These are phyloP conservation scores for Illadopsis cleaveri DNA, from an alignment of 2,113 vertebrate species.

Conservation along the genomic window DNA sequence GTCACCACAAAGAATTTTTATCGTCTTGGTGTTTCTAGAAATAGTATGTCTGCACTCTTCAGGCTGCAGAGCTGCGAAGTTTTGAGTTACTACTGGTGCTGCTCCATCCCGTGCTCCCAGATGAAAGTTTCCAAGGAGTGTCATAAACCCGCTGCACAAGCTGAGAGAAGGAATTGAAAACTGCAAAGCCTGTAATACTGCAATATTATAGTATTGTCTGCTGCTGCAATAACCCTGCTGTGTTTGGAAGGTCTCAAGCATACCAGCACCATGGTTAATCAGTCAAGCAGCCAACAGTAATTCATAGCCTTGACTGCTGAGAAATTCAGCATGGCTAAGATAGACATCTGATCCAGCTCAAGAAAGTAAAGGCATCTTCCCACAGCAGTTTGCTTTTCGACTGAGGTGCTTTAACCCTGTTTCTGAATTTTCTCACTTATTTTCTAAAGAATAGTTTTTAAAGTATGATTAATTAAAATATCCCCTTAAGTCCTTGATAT, in stretches of 20 bases:
- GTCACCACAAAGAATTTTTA: background rate
- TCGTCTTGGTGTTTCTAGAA: background rate
- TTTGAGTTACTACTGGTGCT: background rate
- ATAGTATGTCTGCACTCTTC: background rate
- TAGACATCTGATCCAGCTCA: background rate
- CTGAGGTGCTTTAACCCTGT: background rate
- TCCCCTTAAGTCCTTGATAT: background rate
- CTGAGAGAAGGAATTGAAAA: background rate
- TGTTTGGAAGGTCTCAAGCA: constrained; percentile 22
- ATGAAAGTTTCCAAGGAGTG: background rate
- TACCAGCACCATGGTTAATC: constrained; percentile 28
- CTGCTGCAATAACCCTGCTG: constrained; percentile 19
- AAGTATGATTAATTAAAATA: background rate
- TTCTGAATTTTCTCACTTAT: background rate
- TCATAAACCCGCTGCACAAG: background rate
- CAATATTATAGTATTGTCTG: background rate
- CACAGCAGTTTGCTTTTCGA: background rate
- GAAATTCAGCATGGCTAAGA: background rate
- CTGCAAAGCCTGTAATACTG: background rate
- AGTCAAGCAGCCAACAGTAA: background rate
- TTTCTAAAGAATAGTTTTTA: background rate
- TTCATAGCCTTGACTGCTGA: constrained; percentile 1
- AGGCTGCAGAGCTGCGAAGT: background rate
- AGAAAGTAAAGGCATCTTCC: background rate
- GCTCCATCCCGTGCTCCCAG: background rate